Evolutionary conservation across 2,888 invertebrate genomes (phyloP).

Genomic region (Plagiodera versicolora): DNA sequence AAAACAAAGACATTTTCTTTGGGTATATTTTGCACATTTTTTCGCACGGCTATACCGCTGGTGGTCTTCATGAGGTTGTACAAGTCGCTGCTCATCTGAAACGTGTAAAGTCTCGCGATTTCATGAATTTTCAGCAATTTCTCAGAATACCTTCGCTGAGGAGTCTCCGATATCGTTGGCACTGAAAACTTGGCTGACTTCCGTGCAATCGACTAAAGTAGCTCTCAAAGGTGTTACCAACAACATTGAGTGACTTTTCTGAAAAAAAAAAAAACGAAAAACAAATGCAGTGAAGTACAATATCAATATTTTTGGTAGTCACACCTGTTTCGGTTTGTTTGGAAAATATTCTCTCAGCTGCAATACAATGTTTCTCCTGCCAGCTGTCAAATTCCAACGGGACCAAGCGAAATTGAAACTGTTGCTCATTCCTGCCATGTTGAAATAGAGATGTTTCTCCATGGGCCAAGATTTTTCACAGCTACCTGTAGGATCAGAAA

Average conservation of each 20-base stretch:
- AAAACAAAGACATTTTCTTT: slow-evolving; percentile 64
- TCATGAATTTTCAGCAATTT: neutral
- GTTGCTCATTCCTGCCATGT: slow-evolving; percentile 73
- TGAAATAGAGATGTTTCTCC: slow-evolving; percentile 76
- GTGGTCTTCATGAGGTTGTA: slow-evolving; percentile 62
- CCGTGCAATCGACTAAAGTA: slow-evolving; percentile 70
- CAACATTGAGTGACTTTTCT: slow-evolving; percentile 53
- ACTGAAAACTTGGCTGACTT: slow-evolving; percentile 71
- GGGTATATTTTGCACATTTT: slow-evolving; percentile 60
- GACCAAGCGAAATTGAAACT: slow-evolving; percentile 79
- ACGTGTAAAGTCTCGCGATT: neutral
- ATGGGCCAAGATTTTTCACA: slow-evolving; percentile 72
- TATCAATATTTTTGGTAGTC: no score
- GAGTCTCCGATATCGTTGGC: slow-evolving; percentile 43
- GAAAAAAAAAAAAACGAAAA: slow-evolving; percentile 14
- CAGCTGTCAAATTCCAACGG: slow-evolving; percentile 67
- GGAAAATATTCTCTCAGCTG: slow-evolving; percentile 65
- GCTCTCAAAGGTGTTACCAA: slow-evolving; percentile 71
- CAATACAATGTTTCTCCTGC: slow-evolving; percentile 64
- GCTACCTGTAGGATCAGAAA: slow-evolving; percentile 47
- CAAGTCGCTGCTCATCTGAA: slow-evolving; percentile 71
- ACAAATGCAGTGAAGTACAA: no score
- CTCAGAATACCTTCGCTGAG: slow-evolving; percentile 29
- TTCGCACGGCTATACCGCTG: slow-evolving; percentile 63
- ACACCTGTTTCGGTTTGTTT: slow-evolving; percentile 57